Percentiles rank a stretch among this genome's conserved stretches.
Conservation (phyloP, 2,888 invertebrate genomes). For the Eupithecia pulchellata region DNA sequence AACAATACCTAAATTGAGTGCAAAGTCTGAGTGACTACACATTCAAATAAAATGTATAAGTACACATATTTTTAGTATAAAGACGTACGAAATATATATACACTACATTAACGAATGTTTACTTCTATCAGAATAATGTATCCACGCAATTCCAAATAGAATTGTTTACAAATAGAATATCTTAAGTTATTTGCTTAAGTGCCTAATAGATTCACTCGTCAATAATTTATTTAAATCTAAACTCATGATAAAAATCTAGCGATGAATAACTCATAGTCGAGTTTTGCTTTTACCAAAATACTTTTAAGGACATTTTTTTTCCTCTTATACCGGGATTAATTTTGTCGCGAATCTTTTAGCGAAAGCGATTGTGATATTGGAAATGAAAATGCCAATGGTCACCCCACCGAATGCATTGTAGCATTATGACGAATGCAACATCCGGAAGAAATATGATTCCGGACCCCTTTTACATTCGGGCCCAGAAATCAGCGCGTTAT, state of each 20-base stretch:
- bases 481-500: slow-evolving; percentile 70
- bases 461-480: slow-evolving; percentile 69
- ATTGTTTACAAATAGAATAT: slow-evolving; percentile 5
- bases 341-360: not conserved
- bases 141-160: slow-evolving; percentile 10
- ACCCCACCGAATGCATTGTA: slow-evolving; percentile 46
- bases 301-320: not conserved
- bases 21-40: not conserved
- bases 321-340: not conserved
- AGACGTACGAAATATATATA: not conserved
- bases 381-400: slow-evolving; percentile 15
- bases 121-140: slow-evolving; percentile 5
- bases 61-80: not conserved
- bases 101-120: not conserved
- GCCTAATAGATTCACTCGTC: slow-evolving; percentile 7
- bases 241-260: not conserved
- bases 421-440: slow-evolving; percentile 74
- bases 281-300: not conserved
- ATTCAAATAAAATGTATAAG: not conserved
- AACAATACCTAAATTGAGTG: not conserved
- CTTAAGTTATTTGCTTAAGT: slow-evolving; percentile 8
- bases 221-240: slow-evolving; percentile 14
- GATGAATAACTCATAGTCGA: not conserved
- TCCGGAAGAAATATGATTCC: slow-evolving; percentile 69
- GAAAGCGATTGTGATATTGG: not conserved